Base-by-base conservation (phyloP, 2,888 invertebrate species). In the Pardosa pseudoannulata region DNA sequence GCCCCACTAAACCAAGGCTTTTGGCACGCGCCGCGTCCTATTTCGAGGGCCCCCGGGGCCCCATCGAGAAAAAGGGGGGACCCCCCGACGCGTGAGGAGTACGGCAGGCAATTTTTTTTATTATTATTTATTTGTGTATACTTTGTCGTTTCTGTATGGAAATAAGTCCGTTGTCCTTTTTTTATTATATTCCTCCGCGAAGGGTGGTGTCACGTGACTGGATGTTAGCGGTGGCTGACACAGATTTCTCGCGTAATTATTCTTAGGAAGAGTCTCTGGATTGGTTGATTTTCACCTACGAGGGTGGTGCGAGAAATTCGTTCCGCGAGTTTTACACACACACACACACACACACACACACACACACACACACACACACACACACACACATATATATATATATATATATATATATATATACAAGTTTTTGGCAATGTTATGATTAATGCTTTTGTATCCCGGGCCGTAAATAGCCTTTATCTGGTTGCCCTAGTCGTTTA, bases 11-110 rank as follows among this genome's bases (percentile, higher is more conserved):
- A 56, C 7, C 56, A 5, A 56, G 2, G 67, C 19, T 31, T 32
- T 36, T 67, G 67, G 67, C 67, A 36, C 67, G 36, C 32, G 67
- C 67, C 36, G 67, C 67, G 67, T 67, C 36, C 67, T 67, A 67
- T 67, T 67, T 67, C 23, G 32, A 19, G 31, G 67, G 19, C 67
- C 67, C 67, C 31, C 32, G 67, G 67, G 67, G 56, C 36, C 31
- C 36, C 67, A 67, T 67, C 11, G 31, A 67, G 19, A n/a, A n/a
- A n/a, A 11, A 67, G 36, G 36, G 32, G 16, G 28, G n/a, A 32
- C 67, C 67, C 67, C 67, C 36, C 19, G 11, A 19, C 16, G 56
- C 23, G 56, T 32, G 32, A 67, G 67, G 32, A 67, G 67, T 36
- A 23, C 11, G 23, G 23, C 56, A 31, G 31, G 29, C 65, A 29